Evolutionary conservation across 2,797 vertebrate species (phyloP), one percentile per base, ranked within the genome.

Genomic region (Amphiprion clarkii): DNA sequence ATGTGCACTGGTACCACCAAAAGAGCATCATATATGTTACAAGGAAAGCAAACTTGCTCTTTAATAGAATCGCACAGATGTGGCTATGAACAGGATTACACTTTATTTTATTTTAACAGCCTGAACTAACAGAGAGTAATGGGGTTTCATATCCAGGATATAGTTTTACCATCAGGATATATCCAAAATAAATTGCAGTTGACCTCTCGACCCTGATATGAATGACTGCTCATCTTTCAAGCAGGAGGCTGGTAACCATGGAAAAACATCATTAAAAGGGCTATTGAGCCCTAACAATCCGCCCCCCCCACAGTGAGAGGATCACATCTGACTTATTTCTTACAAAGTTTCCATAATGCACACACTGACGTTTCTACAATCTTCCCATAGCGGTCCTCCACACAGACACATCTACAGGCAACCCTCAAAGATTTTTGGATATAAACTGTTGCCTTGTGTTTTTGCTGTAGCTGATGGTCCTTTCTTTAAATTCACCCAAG

Each of bases 171-270:
- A 1, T 27, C 1, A 27, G 55, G 56, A 80, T n/a, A 51, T 16
- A 36, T 48, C 59, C 61, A 67, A 72, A 81, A 84, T 88, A 84
- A 90, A 86, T 58, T 82, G 74, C 27, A 13, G 67, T 58, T 87
- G 81, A 90, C 87, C 86, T 76, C 57, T 62, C 31, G 60, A 74
- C 77, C 79, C 68, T 71, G 81, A 85, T 81, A 86, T 88, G 76
- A 91, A 86, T 82, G 80, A 85, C 71, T 17, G 72, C 82, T 89
- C 85, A 85, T 90, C 84, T 87, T 89, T 88, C 23, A 78, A 52
- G 71, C 58, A 71, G 42, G 48, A 81, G 56, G 16, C 67, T 23
- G 72, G 89, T 87, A 81, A 88, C 89, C 82, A 92, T 88, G 87
- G 86, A 74, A 82, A 86, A 67, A 86, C 78, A 83, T 89, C 58